Evolutionary conservation across 1,140 invertebrate genomes (phyloP), one percentile per base, ranked within the genome.

Genomic region (Drosophila nigrodunni): DNA sequence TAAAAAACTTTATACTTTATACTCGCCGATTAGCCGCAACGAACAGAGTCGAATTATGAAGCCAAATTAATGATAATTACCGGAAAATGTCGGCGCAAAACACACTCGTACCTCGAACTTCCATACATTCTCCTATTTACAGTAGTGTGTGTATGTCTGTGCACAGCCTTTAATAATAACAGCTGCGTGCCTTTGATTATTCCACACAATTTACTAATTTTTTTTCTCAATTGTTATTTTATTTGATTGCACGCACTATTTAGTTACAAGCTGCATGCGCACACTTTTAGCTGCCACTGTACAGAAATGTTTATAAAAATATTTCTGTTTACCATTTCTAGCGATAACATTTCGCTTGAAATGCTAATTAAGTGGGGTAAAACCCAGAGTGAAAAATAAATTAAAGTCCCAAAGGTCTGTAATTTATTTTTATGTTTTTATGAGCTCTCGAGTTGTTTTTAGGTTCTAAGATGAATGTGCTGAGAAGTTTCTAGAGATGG

Each of bases 61-160:
- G 71, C 35, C 64, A 88, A 88, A 89, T 88, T 88, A 85, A 86
- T 66, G 77, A 85, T 89, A 89, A 89, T 89, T 90, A 90, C 85
- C 86, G 85, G 85, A 89, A 89, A 90, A 90, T 85, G 80, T 88
- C 67, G 57, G 34, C 72, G 69, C 43, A 72, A 72, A 68, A 30
- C 25, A 30, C 4, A 55, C 46, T 39, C 50, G 21, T 30, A 65
- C 35, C 21, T 35, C 41, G 30, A 34, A 47, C 18, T 2, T 2
- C 18, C 18, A 21, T 13, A 62, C 46, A 37, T 39, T 41, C 5
- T 10, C n/a, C 35, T 30, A 49, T n/a, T 6, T 8, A 21, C 15
- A 58, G 39, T 41, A 1, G 8, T 18, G 2, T 47, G 15, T 18
- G n/a, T 50, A 50, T 49, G 10, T 50, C n/a, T 52, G 49, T 43